Evolutionary conservation across 2,797 vertebrate genomes (phyloP).

Genomic region (Gambelia wislizenii): DNA sequence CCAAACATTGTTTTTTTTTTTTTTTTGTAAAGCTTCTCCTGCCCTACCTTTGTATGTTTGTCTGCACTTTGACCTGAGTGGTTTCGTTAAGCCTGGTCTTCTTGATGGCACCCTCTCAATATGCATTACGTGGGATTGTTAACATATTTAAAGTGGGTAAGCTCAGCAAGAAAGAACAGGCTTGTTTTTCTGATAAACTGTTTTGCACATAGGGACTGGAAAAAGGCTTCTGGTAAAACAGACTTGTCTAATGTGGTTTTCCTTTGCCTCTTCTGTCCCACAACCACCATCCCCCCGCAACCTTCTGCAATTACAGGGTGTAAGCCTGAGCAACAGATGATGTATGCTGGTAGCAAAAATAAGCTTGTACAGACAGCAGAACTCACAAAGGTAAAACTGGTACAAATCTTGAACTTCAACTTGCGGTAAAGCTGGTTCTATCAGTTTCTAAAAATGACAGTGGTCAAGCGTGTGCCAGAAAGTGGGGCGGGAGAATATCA

Average conservation of each 20-base stretch:
- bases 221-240: neutral
- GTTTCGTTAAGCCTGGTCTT: too few relatives aligned
- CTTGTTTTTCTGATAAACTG: neutral
- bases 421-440: neutral
- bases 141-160: too few relatives aligned
- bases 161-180: neutral
- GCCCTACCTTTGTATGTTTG: neutral
- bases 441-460: neutral
- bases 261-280: neutral
- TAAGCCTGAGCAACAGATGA: constrained; percentile 96
- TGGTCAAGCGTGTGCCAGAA: neutral
- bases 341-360: constrained; percentile 97
- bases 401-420: neutral
- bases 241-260: neutral
- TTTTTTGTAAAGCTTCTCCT: neutral
- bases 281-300: neutral
- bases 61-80: neutral
- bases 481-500: neutral
- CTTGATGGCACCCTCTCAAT: too few relatives aligned
- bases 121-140: too few relatives aligned
- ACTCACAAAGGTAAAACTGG: constrained; percentile 89
- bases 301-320: constrained; percentile 82
- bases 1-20: neutral
- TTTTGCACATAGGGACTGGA: neutral
- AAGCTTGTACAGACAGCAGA: constrained; percentile 90